Percentiles rank a stretch among this genome's conserved stretches.
Evolutionary conservation across 2,797 vertebrate genomes (phyloP).

Genomic region (Pipistrellus kuhlii): DNA sequence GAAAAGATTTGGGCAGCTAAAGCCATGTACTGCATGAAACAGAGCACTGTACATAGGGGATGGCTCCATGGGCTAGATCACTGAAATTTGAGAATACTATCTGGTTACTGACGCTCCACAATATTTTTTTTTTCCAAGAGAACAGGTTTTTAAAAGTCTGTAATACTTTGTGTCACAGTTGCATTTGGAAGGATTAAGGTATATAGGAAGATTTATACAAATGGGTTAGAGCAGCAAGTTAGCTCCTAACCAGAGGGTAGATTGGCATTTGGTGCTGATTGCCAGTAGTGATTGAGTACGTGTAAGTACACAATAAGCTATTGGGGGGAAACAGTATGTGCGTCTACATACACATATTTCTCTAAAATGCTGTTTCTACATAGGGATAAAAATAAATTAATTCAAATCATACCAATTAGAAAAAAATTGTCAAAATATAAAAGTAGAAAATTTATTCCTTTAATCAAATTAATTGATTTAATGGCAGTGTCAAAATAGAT

Average conservation of each 20-base stretch:
- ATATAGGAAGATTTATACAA: constrained; percentile 73
- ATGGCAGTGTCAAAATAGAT: constrained; percentile 16
- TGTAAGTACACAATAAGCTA: not conserved
- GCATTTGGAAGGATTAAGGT: constrained; percentile 83
- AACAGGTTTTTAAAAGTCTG: constrained; percentile 87
- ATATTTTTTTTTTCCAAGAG: constrained; percentile 85
- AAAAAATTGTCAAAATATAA: constrained; percentile 36
- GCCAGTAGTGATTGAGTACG: constrained; percentile 56
- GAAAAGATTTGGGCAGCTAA: constrained; percentile 92
- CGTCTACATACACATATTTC: not conserved
- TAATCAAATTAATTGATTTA: constrained; percentile 63
- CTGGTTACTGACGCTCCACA: constrained; percentile 91
- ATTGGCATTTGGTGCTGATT: constrained; percentile 70
- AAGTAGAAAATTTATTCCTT: constrained; percentile 36
- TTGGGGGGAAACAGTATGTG: constrained; percentile 59
- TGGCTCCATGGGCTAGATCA: constrained; percentile 91
- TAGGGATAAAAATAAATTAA: constrained; percentile 58
- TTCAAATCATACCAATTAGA: constrained; percentile 45
- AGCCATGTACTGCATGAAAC: constrained; percentile 95
- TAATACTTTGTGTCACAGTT: constrained; percentile 79
- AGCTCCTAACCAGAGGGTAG: constrained; percentile 5
- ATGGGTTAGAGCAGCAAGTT: constrained; percentile 69
- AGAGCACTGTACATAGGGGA: constrained; percentile 89
- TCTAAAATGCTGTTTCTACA: constrained; percentile 58
- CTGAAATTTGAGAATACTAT: constrained; percentile 93